Base-by-base conservation (phyloP, 2,797 vertebrate genomes). In the Garrulus glandarius region DNA sequence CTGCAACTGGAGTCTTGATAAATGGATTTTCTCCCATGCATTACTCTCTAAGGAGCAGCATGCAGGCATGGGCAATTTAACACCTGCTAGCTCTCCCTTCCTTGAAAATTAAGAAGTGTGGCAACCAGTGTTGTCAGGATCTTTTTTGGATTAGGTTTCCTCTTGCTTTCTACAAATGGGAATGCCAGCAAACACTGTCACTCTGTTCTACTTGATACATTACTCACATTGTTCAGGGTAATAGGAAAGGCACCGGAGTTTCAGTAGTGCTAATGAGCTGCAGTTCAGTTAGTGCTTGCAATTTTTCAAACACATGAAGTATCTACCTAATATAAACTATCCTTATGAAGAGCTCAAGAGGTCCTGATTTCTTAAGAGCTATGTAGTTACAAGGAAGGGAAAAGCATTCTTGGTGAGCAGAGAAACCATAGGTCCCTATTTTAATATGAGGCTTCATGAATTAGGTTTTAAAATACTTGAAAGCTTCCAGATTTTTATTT, bases 111-210 rank as follows among this genome's bases (percentile, higher is more conserved):
- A 82, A 79, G 75, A 78, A 55, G 32, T 79, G 63, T 69, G 81
- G 65, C 89, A 95, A 63, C 36, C 36, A 53, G 64, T 8, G 11
- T 57, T 89, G 61, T 44, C 65, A 86, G 63, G 65, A 80, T 91
- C 43, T 85, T 89, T 90, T 83, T 74, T 79, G 87, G 76, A 65
- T 91, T 89, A 86, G 67, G 52, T 92, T 97, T 92, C 92, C 70
- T 92, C 91, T 90, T 94, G 83, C 52, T 95, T 92, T 92, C 83
- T 94, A 34, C 81, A 82, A 76, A 91, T n/a, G 47, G 34, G 74
- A 92, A 87, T 84, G 67, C 75, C 87, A 94, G 87, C 87, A 94
- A 92, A 96, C 75, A 70, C 67, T 93, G 60, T 61, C 61, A 61
- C 70, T 91, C 47, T 76, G 41, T 57, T 79, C 44, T 67, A 53